Conservation (phyloP, 2,113 vertebrate genomes). For the Daphoenositta chrysoptera region DNA sequence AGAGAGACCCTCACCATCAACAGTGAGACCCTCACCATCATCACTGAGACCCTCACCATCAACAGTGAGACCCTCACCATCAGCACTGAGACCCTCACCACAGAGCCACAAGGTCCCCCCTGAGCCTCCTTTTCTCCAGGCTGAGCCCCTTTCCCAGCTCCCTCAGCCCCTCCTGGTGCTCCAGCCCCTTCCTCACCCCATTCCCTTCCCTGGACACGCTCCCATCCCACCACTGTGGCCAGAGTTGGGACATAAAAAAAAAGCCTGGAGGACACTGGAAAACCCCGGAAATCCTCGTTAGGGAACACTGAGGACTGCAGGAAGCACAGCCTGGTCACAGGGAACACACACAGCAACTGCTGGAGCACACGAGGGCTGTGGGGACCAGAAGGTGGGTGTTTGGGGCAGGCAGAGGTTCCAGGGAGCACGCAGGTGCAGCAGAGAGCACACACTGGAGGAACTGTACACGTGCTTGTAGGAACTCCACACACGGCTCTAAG, state of each 20-base stretch:
- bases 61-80: neutral
- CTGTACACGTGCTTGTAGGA: no score
- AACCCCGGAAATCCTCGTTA: neutral
- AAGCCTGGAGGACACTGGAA: neutral
- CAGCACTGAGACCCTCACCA: neutral
- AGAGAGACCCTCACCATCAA: fast-evolving
- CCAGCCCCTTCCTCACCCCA: neutral
- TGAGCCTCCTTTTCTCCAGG: neutral
- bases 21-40: fast-evolving
- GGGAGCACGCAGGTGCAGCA: neutral
- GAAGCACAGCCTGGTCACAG: neutral
- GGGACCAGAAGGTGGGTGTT: neutral
- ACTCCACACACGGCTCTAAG: neutral
- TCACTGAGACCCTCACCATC: no score
- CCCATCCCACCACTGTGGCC: neutral
- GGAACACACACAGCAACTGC: neutral
- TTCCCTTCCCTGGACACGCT: neutral
- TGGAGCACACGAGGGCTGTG: neutral
- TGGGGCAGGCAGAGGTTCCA: neutral
- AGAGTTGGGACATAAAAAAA: neutral
- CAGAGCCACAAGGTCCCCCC: neutral
- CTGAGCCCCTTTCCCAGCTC: neutral
- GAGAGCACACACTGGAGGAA: neutral
- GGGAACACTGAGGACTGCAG: neutral
- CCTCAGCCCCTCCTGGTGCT: neutral